Percentiles rank a stretch among this genome's conserved stretches.
Conservation (phyloP, 92 coral and sea anemone species). For the Porites lobata region DNA sequence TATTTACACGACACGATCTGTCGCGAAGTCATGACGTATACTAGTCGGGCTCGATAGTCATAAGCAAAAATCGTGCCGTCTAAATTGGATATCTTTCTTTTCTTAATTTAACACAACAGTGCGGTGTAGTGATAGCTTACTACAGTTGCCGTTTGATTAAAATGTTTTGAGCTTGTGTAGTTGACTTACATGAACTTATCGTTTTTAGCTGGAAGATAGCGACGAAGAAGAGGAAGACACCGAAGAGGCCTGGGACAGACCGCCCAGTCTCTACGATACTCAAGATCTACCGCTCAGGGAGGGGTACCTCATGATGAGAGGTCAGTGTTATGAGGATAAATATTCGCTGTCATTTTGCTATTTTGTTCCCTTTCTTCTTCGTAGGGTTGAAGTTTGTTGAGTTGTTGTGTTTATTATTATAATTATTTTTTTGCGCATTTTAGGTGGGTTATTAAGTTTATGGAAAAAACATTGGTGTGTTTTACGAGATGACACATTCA, state of each 20-base stretch:
- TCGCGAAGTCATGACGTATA: no score
- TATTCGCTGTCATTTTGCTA: neutral
- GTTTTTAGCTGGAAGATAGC: constrained; percentile 87
- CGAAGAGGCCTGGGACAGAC: constrained; percentile 80
- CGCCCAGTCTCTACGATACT: constrained; percentile 90
- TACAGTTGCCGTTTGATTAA: no score
- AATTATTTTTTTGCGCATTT: neutral
- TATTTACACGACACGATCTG: no score
- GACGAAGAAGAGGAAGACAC: constrained; percentile 98
- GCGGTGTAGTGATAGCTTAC: no score
- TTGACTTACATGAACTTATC: no score
- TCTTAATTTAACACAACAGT: no score
- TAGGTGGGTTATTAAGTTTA: constrained; percentile 93
- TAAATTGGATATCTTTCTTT: no score
- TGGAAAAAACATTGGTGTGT: constrained; percentile 99
- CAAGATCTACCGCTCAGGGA: constrained; percentile 86
- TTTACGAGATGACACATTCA: constrained; percentile 92
- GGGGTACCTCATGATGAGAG: constrained; percentile 95
- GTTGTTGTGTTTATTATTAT: neutral
- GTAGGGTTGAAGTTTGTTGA: neutral
- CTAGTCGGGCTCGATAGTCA: no score
- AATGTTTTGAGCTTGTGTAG: no score
- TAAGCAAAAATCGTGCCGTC: no score
- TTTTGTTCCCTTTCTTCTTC: neutral
- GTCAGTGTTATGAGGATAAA: constrained; percentile 43